Evolutionary conservation across 1,140 invertebrate species (phyloP).

Genomic region (Arctopsyche grandis): DNA sequence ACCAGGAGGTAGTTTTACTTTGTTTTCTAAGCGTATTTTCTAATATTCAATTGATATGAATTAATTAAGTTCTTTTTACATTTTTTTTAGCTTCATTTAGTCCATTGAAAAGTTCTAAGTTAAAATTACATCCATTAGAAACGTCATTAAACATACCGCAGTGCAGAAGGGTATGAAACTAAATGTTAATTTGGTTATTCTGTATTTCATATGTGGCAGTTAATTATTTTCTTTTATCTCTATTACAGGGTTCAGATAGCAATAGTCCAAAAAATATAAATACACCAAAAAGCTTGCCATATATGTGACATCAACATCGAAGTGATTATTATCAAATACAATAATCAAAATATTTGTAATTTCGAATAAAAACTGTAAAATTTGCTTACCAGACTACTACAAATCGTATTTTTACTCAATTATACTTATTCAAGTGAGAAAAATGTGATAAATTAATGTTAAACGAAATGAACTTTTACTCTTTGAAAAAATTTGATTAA

Average conservation of each 20-base stretch:
- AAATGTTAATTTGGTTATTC: neutral
- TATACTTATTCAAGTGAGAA: neutral
- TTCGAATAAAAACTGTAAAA: neutral
- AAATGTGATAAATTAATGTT: conserved; percentile 14
- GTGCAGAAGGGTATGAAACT: conserved; percentile 39
- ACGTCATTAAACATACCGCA: conserved; percentile 44
- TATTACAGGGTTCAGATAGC: conserved; percentile 36
- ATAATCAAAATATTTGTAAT: neutral
- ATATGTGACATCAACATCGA: conserved; percentile 38
- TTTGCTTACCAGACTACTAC: neutral
- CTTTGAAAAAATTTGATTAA: too few relatives aligned
- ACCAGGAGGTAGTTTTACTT: conserved; percentile 61
- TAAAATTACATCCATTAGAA: conserved; percentile 46
- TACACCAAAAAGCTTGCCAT: conserved; percentile 38
- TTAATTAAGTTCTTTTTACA: conserved; percentile 26
- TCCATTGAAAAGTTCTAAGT: conserved; percentile 48
- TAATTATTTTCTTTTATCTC: conserved; percentile 18
- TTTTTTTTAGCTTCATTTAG: conserved; percentile 41
- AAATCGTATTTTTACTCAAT: neutral
- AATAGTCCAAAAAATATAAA: conserved; percentile 42
- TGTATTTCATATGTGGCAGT: neutral
- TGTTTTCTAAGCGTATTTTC: neutral
- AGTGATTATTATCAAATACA: conserved; percentile 17
- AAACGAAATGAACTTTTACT: neutral
- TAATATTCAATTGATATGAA: conserved; percentile 13